These are phyloP conservation scores for Noturus placidus DNA, from an alignment of 2,113 vertebrate species.

Conservation along the genomic window DNA sequence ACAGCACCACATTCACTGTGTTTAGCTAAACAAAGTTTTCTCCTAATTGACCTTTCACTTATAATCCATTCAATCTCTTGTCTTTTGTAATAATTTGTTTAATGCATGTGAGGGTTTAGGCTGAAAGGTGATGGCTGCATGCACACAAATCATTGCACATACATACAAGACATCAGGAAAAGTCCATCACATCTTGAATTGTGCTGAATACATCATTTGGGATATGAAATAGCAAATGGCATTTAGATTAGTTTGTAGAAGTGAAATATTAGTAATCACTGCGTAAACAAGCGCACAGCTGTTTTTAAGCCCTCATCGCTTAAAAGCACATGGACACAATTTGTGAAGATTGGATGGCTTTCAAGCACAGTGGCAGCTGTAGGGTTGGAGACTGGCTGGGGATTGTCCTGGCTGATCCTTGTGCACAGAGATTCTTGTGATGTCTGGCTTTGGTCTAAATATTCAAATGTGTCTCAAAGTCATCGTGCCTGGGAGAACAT, in stretches of 20 bases:
- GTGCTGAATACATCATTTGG: slow-evolving; percentile 7
- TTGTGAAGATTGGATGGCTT: slow-evolving; percentile 1
- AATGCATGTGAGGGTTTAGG: background rate
- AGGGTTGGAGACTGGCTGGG: slow-evolving; percentile 15
- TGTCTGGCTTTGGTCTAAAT: slow-evolving; percentile 33
- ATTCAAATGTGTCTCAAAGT: background rate
- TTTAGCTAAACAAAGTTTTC: slow-evolving; percentile 16
- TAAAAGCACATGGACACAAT: background rate
- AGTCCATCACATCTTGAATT: background rate
- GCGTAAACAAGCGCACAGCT: background rate
- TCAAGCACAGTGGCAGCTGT: slow-evolving; percentile 26
- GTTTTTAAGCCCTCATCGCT: slow-evolving; percentile 4
- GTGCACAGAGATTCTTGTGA: slow-evolving; percentile 39
- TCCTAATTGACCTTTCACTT: slow-evolving; percentile 12
- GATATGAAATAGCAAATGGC: background rate
- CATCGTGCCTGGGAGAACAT: slow-evolving; percentile 9
- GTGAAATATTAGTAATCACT: slow-evolving; percentile 4
- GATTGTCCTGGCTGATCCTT: slow-evolving; percentile 21
- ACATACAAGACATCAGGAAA: background rate
- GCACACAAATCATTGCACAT: background rate
- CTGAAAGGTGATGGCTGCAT: background rate
- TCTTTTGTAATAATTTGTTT: background rate
- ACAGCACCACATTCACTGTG: background rate
- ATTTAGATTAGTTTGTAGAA: slow-evolving; percentile 1
- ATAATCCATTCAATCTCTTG: background rate